A percentile compares a stretch with the other conserved stretches of the same genome.
phyloP scores from a whole-genome alignment of 2,797 vertebrate species.

The Moxostoma hubbsi region DNA sequence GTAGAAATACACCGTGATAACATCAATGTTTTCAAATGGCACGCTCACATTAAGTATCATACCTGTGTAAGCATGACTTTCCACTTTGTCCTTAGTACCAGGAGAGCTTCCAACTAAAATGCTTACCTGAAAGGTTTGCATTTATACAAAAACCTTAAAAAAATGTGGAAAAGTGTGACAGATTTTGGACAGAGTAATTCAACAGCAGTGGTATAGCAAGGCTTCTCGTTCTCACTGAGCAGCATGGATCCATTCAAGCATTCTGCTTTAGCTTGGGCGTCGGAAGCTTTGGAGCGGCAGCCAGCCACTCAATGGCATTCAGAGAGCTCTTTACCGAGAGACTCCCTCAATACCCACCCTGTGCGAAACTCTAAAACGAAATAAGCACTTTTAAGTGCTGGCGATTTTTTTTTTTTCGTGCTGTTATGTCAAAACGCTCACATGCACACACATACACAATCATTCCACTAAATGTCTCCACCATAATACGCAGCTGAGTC shows the following conservation, averaged over 20 bases:
- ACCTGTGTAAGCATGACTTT: neutral
- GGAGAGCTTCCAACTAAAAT: conserved; percentile 4
- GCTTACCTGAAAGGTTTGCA: conserved; percentile 6
- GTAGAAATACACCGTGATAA: too few relatives aligned
- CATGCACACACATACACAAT: conserved; percentile 30
- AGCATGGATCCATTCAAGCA: conserved; percentile 38
- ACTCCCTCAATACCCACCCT: conserved; percentile 27
- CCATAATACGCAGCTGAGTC: conserved; percentile 31
- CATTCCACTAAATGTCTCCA: conserved; percentile 33
- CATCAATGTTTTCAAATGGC: neutral
- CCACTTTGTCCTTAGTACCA: neutral
- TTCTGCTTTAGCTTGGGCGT: conserved; percentile 18
- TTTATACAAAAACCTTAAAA: conserved; percentile 10
- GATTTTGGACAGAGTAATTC: conserved; percentile 21
- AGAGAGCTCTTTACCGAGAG: conserved; percentile 1
- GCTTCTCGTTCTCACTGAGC: conserved; percentile 18
- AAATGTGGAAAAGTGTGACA: neutral
- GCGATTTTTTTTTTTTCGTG: conserved; percentile 34
- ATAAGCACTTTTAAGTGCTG: conserved; percentile 52
- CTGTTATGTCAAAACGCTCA: conserved; percentile 24
- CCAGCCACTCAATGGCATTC: conserved; percentile 37
- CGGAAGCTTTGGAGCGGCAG: conserved; percentile 20
- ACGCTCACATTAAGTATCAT: neutral
- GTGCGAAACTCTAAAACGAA: conserved; percentile 18
- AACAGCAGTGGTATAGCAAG: neutral